Evolutionary conservation across 2,888 invertebrate genomes (phyloP), one percentile per base, ranked within the genome.

Genomic region (Pardosa pseudoannulata): DNA sequence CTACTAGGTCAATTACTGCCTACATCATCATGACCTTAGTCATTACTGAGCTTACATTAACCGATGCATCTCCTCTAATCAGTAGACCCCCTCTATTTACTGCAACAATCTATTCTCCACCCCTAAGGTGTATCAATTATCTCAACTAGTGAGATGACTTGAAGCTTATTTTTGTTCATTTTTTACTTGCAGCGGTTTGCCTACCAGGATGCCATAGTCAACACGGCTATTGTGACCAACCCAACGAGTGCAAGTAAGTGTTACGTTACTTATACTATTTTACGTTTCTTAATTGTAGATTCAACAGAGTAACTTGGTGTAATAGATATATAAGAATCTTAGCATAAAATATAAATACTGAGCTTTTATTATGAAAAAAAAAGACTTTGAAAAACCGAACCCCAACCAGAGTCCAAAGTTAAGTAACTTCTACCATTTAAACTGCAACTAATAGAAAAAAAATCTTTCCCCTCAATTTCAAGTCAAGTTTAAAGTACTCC

Each of bases 181-280:
- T 62, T 62, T 93, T 93, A 93, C 93, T 95, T 94, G 90, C 94
- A 98, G 98, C 98, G 91, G 95, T 95, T 91, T 98, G 98, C 93
- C 93, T 95, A 92, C 95, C 96, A 91, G 98, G 98, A 92, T 98
- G 98, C 94, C 95, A 96, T 93, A 93, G 94, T 90, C 94, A 95
- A 91, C 96, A 97, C 93, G 98, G 98, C 91, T 95, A 95, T 93
- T 98, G 98, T 94, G 94, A 94, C 91, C 94, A 94, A 92, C 98
- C 98, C 91, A 96, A 96, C 93, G 96, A 97, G 93, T 98, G 98
- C 97, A 94, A 94, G 97, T 98, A 94, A 97, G 97, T 97, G 88
- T 29, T 9, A 13, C 19, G 31, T 29, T 65, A 56, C 50, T 39
- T 62, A 67, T 50, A 32, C 23, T 67, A n/a, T 28, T 50, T 41